phyloP scores from a whole-genome alignment of 2,113 vertebrate genomes.

The Salvator merianae region DNA sequence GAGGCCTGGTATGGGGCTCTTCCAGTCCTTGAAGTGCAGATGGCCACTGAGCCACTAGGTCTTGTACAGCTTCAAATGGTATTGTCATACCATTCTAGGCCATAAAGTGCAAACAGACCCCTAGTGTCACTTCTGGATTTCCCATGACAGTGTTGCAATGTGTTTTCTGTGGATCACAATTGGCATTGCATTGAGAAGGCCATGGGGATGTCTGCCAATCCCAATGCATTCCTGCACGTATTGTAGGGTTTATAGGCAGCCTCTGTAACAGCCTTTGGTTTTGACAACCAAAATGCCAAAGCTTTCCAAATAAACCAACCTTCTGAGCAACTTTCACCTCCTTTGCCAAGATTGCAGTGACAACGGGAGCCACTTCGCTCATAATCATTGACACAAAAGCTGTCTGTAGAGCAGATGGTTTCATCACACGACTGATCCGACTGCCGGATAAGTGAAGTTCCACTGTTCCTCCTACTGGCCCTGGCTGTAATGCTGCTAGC shows the following conservation, averaged over 20 bases:
- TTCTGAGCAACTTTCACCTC: slow-evolving; percentile 83
- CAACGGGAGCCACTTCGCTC: slow-evolving; percentile 87
- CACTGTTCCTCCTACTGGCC: slow-evolving; percentile 31
- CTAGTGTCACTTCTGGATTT: not conserved
- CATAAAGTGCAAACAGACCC: no score
- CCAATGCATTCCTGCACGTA: not conserved
- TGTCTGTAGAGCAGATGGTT: slow-evolving; percentile 84
- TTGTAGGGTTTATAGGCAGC: no score
- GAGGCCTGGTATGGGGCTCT: no score
- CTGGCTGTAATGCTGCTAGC: not conserved
- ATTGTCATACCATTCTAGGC: no score
- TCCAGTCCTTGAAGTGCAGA: no score
- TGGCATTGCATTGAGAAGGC: no score
- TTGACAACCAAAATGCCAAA: not conserved
- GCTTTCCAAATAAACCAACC: slow-evolving; percentile 72
- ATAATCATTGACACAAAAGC: slow-evolving; percentile 90
- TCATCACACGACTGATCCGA: slow-evolving; percentile 86
- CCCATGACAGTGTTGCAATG: not conserved
- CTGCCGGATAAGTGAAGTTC: slow-evolving; percentile 61
- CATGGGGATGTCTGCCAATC: not conserved
- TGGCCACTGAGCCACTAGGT: no score
- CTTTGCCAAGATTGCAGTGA: slow-evolving; percentile 89
- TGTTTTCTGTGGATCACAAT: no score
- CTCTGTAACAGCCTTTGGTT: no score
- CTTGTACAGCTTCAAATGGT: no score